Conservation (phyloP, 2,888 invertebrate genomes). For the Ditylenchus weischeri region DNA sequence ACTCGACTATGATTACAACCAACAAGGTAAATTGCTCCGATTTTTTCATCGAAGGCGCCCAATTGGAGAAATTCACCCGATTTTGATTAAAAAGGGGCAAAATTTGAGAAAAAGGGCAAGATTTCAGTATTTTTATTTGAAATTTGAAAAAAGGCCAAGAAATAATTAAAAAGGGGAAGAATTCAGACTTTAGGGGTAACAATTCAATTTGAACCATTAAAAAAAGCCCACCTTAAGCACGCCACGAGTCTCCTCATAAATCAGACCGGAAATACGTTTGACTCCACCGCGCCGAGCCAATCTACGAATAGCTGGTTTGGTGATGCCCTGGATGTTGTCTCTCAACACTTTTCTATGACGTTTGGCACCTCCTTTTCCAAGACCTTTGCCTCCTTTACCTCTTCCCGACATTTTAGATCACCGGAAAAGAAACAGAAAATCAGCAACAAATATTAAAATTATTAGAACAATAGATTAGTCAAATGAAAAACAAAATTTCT, state of each 20-base stretch:
- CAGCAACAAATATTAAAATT: background rate
- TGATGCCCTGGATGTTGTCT: constrained; percentile 65
- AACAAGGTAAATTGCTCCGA: no score
- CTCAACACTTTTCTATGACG: constrained; percentile 74
- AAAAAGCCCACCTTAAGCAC: constrained; percentile 63
- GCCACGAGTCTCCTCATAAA: constrained; percentile 59
- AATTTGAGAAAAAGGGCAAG: no score
- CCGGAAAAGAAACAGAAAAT: background rate
- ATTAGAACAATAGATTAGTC: background rate
- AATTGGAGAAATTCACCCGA: no score
- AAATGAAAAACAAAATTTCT: background rate
- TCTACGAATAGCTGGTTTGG: constrained; percentile 63
- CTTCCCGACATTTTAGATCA: constrained; percentile 36
- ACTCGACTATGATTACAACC: no score
- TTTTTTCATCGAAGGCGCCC: no score
- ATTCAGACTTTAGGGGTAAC: background rate
- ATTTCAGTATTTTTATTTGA: no score
- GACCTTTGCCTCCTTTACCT: constrained; percentile 36
- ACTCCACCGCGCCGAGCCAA: constrained; percentile 62
- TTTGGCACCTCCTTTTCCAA: constrained; percentile 73
- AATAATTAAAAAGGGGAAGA: no score
- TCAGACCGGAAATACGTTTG: constrained; percentile 55
- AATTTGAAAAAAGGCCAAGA: no score
- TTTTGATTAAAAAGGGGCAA: no score
- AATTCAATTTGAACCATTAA: background rate